These are phyloP conservation scores for Struthio camelus DNA, from an alignment of 2,113 vertebrate species.

Conservation along the genomic window DNA sequence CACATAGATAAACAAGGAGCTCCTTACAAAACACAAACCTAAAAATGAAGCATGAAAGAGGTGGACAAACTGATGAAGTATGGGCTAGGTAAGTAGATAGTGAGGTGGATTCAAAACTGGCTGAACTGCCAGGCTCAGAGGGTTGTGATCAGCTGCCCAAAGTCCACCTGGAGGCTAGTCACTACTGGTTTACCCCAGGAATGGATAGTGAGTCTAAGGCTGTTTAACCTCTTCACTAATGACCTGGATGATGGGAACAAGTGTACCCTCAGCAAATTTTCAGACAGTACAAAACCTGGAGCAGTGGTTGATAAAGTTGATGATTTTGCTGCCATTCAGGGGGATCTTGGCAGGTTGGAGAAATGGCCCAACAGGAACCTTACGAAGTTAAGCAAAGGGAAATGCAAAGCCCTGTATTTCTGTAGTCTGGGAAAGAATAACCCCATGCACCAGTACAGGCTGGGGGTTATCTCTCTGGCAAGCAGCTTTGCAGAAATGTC, in stretches of 20 bases:
- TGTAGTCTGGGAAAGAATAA: neutral
- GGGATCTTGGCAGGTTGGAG: neutral
- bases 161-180: neutral
- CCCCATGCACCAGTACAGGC: too few relatives aligned
- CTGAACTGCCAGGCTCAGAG: neutral
- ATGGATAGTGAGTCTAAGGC: neutral
- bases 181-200: neutral
- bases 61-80: too few relatives aligned
- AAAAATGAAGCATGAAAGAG: too few relatives aligned
- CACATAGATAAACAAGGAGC: too few relatives aligned
- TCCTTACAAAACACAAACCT: too few relatives aligned
- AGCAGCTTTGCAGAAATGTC: neutral
- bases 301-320: neutral
- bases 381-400: neutral
- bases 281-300: neutral
- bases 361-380: neutral
- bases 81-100: too few relatives aligned
- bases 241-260: neutral
- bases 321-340: neutral
- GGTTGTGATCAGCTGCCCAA: neutral
- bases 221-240: neutral
- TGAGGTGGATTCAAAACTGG: neutral
- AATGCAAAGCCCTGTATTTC: neutral
- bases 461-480: fast-evolving
- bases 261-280: neutral